Percentiles rank a stretch among this genome's conserved stretches.
phyloP scores from a whole-genome alignment of 2,888 invertebrate species.

The Scaptomyza parva region DNA sequence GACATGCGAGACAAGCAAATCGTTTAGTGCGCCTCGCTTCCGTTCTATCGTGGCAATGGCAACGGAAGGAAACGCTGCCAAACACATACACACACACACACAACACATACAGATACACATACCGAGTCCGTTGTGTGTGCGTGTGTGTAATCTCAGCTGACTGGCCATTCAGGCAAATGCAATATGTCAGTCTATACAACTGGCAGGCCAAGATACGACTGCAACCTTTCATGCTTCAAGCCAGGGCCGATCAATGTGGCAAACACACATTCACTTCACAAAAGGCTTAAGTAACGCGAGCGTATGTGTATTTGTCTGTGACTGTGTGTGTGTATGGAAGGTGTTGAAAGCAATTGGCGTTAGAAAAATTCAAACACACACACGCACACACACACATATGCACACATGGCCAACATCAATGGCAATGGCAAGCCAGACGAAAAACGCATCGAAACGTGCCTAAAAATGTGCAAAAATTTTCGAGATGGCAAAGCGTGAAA shows the following conservation, averaged over 20 bases:
- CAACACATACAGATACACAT: conserved; percentile 21
- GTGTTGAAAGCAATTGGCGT: conserved; percentile 77
- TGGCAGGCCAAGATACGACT: conserved; percentile 70
- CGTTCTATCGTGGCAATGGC: conserved; percentile 58
- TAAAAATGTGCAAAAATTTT: conserved; percentile 72
- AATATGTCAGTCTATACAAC: conserved; percentile 72
- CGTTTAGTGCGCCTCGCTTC: conserved; percentile 76
- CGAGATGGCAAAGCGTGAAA: conserved; percentile 70
- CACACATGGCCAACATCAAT: conserved; percentile 18
- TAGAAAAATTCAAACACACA: conserved; percentile 59
- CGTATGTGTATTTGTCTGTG: conserved; percentile 2
- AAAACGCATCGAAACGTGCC: conserved; percentile 72
- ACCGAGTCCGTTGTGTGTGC: conserved; percentile 18
- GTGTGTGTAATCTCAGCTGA: conserved; percentile 72
- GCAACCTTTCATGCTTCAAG: conserved; percentile 55
- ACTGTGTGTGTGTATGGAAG: conserved; percentile 43
- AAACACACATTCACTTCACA: conserved; percentile 57
- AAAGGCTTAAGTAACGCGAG: conserved; percentile 46
- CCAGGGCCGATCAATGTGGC: conserved; percentile 52
- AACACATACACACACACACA: conserved; percentile 22
- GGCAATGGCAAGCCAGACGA: conserved; percentile 39
- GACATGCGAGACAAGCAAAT: conserved; percentile 74
- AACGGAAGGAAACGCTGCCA: conserved; percentile 66
- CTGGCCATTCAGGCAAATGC: conserved; percentile 77
- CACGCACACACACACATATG: conserved; percentile 21